Conservation (phyloP, 2,797 vertebrate species). For the Oreonectes daqikongensis region DNA sequence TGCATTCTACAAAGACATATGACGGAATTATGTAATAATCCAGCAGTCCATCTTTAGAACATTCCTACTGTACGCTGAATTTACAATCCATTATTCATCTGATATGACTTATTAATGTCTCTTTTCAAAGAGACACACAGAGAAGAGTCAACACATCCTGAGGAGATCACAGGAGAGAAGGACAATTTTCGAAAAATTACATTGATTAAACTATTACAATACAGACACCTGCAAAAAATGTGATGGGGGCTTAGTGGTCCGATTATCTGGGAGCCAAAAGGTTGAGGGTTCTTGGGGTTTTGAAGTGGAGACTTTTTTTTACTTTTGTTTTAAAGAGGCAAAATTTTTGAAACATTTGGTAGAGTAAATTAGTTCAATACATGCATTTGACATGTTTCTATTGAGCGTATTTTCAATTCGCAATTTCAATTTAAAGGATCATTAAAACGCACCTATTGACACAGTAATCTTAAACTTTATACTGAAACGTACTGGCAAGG, state of each 20-base stretch:
- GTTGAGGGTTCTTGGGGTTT: background rate
- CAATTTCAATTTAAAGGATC: no score
- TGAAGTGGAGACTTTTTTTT: background rate
- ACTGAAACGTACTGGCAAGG: background rate
- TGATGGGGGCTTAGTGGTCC: background rate
- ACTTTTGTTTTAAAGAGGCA: no score
- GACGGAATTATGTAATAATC: slow-evolving; percentile 32
- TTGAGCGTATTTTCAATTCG: no score
- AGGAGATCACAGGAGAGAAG: slow-evolving; percentile 1
- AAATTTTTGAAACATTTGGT: no score
- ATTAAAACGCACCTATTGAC: no score
- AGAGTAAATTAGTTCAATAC: no score
- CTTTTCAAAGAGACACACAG: slow-evolving; percentile 60
- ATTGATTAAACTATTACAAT: background rate
- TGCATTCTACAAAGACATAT: background rate
- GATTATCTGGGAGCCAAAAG: background rate
- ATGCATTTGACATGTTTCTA: no score
- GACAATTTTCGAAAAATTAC: background rate
- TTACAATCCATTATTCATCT: slow-evolving; percentile 57
- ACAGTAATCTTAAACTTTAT: background rate
- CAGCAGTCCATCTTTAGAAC: slow-evolving; percentile 23
- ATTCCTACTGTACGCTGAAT: slow-evolving; percentile 34
- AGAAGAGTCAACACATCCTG: slow-evolving; percentile 23
- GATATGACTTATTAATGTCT: slow-evolving; percentile 41
- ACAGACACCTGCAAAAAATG: background rate